Conservation (phyloP, 2,888 invertebrate genomes). For the Volucella inflata region DNA sequence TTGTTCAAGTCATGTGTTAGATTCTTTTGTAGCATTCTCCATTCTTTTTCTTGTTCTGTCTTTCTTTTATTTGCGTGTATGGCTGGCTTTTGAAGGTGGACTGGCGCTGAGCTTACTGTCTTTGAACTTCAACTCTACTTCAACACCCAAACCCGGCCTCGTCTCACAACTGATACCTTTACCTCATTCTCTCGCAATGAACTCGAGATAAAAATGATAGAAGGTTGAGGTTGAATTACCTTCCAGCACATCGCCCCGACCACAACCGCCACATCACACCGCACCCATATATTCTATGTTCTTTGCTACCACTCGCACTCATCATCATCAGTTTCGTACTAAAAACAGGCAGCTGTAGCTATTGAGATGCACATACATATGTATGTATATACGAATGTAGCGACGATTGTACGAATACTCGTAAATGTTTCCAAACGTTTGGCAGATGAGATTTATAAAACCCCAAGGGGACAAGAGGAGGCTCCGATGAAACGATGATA, state of each 20-base stretch:
- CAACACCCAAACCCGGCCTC: background rate
- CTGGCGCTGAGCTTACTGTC: slow-evolving; percentile 11
- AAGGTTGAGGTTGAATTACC: slow-evolving; percentile 73
- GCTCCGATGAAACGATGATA: background rate
- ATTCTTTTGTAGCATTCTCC: background rate
- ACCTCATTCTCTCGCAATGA: slow-evolving; percentile 46
- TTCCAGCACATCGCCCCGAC: slow-evolving; percentile 29
- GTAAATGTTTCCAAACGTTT: background rate
- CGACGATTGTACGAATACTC: too few relatives aligned
- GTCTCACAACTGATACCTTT: background rate
- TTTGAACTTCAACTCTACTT: slow-evolving; percentile 16
- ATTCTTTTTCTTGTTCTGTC: background rate
- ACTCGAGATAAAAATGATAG: slow-evolving; percentile 58
- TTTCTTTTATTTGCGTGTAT: background rate
- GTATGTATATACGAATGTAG: too few relatives aligned
- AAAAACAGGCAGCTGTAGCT: slow-evolving; percentile 55
- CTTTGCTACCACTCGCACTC: background rate
- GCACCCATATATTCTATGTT: too few relatives aligned
- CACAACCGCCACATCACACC: background rate
- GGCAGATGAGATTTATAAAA: slow-evolving; percentile 22
- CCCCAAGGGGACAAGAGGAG: slow-evolving; percentile 1
- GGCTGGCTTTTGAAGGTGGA: background rate
- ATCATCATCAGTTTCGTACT: slow-evolving; percentile 25
- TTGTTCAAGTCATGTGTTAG: slow-evolving; percentile 24
- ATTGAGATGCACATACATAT: slow-evolving; percentile 19